A percentile compares a stretch with the other conserved stretches of the same genome.
Evolutionary conservation across 2,888 invertebrate genomes (phyloP).

Genomic region (Abrostola tripartita): DNA sequence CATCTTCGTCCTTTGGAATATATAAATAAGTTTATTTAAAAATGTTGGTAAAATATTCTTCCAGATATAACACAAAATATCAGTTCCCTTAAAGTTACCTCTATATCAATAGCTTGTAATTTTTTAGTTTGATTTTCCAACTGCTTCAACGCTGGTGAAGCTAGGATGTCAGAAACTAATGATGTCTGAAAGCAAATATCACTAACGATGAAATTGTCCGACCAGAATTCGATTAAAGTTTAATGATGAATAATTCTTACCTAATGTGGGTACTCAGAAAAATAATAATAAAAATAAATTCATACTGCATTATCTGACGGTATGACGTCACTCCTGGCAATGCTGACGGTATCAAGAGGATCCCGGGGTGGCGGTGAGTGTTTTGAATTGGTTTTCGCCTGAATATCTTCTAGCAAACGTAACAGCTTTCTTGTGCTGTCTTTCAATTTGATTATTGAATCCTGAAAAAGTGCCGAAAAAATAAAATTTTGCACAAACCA

Average conservation of each 20-base stretch:
- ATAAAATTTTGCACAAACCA: not conserved
- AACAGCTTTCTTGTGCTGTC: conserved; percentile 77
- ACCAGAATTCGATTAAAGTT: not conserved
- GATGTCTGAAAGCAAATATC: conserved; percentile 47
- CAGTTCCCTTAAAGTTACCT: conserved; percentile 55
- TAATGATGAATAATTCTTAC: conserved; percentile 16
- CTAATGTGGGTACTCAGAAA: not conserved
- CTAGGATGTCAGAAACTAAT: conserved; percentile 49
- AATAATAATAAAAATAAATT: conserved; percentile 27
- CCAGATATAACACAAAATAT: not conserved
- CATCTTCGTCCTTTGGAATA: conserved; percentile 69
- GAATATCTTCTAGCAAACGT: conserved; percentile 73
- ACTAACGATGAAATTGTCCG: not conserved
- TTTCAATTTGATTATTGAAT: conserved; percentile 68
- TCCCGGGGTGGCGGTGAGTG: conserved; percentile 19
- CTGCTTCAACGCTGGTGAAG: conserved; percentile 55
- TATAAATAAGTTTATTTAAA: conserved; percentile 2
- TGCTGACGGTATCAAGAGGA: conserved; percentile 29
- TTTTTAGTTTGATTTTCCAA: conserved; percentile 68
- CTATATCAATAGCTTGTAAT: conserved; percentile 65
- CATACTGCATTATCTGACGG: conserved; percentile 48
- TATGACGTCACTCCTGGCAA: conserved; percentile 25
- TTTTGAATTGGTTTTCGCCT: conserved; percentile 67
- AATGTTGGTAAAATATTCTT: not conserved
- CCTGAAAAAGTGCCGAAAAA: conserved; percentile 60